phyloP scores from a whole-genome alignment of 2,113 vertebrate species.

The Ctenodactylus gundi region DNA sequence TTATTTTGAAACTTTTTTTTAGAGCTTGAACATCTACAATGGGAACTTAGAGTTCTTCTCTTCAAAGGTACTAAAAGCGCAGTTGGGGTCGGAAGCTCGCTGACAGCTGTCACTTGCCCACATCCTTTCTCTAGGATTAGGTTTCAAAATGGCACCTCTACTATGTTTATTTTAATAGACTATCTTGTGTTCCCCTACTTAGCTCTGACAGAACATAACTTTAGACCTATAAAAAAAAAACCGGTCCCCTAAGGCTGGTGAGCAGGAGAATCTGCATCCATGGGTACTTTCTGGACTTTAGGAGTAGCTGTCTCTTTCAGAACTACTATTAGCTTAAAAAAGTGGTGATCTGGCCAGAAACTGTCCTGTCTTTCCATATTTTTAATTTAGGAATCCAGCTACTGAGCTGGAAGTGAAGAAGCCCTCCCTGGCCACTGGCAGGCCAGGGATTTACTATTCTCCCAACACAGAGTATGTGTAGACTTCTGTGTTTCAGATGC shows the following conservation, averaged over 20 bases:
- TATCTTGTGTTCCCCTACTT: constrained; percentile 21
- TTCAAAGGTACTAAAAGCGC: constrained; percentile 17
- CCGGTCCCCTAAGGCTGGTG: background rate
- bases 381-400: background rate
- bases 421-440: background rate
- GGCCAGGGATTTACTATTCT: background rate
- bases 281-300: constrained; percentile 17
- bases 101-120: constrained; percentile 31
- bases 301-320: background rate
- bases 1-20: constrained; percentile 26
- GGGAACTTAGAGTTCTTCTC: background rate
- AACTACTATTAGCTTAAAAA: background rate
- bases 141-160: background rate
- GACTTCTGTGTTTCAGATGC: background rate
- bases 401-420: background rate
- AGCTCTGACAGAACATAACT: background rate
- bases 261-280: background rate
- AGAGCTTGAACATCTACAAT: constrained; percentile 45
- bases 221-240: background rate
- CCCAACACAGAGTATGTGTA: background rate
- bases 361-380: background rate
- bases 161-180: background rate
- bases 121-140: background rate
- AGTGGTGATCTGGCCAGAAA: background rate
- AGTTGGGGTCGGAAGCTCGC: background rate